phyloP scores from a whole-genome alignment of 2,797 vertebrate species.

The Mionectes olivaceus region DNA sequence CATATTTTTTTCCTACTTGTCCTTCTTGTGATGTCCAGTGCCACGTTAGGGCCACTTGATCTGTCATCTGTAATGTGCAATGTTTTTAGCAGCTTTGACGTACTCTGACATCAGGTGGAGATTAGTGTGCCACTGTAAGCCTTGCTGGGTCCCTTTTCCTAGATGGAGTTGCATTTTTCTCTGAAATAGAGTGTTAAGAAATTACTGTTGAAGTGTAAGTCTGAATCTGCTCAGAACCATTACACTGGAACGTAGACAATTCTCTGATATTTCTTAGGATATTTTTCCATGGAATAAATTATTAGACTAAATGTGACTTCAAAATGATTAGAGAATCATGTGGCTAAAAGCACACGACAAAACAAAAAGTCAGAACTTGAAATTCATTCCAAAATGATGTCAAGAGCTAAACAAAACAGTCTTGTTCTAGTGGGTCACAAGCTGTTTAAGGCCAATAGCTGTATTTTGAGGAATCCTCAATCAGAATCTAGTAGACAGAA shows the following conservation, averaged over 20 bases:
- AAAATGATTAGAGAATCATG: not conserved
- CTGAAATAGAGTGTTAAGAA: not conserved
- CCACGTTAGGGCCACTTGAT: not conserved
- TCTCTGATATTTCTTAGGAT: not conserved
- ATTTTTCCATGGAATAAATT: not conserved
- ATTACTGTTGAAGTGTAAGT: not conserved
- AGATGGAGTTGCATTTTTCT: fast-evolving
- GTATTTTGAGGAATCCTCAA: not conserved
- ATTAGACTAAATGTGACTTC: not conserved
- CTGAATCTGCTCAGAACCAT: not conserved
- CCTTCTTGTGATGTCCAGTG: not conserved
- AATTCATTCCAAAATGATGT: not conserved
- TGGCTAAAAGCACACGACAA: not conserved
- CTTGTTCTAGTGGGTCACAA: not conserved
- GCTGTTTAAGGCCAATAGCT: not conserved
- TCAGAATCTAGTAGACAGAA: not conserved
- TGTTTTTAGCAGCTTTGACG: not conserved
- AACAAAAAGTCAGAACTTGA: not conserved
- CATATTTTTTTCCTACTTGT: not conserved
- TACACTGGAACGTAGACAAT: not conserved
- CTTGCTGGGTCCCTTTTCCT: not conserved
- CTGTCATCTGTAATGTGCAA: not conserved
- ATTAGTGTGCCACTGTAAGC: not conserved
- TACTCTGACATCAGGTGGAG: not conserved
- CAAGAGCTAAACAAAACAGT: not conserved